A percentile compares a stretch with the other conserved stretches of the same genome.
Evolutionary conservation across 2,888 invertebrate species (phyloP).

Genomic region (Enchytraeus crypticus): DNA sequence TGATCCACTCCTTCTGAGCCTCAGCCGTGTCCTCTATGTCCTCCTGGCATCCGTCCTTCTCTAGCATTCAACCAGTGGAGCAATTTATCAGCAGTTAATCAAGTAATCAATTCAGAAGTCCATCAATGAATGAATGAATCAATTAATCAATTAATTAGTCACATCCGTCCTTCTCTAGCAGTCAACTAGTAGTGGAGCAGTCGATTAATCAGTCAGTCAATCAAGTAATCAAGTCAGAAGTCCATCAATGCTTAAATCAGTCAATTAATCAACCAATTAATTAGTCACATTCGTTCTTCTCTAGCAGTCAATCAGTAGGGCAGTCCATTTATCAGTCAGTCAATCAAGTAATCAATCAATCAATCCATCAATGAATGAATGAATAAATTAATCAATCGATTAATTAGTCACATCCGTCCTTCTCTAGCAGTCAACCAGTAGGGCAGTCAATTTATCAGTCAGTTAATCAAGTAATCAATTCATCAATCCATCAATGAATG

Average conservation of each 20-base stretch:
- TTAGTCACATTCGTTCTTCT: neutral
- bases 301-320: neutral
- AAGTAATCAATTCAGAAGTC: neutral
- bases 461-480: neutral
- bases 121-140: too few relatives aligned
- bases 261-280: neutral
- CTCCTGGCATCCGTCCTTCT: constrained; percentile 77
- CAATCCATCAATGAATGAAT: too few relatives aligned
- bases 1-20: constrained; percentile 75
- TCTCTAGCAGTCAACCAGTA: neutral
- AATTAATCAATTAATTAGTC: neutral
- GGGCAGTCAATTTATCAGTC: neutral
- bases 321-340: neutral
- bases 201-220: neutral
- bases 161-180: neutral
- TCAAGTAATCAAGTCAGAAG: neutral
- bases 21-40: constrained; percentile 90
- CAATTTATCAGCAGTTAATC: too few relatives aligned
- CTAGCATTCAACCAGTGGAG: too few relatives aligned
- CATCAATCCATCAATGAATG: neutral
- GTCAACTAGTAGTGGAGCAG: neutral
- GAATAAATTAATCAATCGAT: too few relatives aligned
- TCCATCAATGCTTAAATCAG: too few relatives aligned
- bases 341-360: neutral
- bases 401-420: neutral